Conservation (phyloP, 2,113 vertebrate genomes). For the Halcyon senegalensis region DNA sequence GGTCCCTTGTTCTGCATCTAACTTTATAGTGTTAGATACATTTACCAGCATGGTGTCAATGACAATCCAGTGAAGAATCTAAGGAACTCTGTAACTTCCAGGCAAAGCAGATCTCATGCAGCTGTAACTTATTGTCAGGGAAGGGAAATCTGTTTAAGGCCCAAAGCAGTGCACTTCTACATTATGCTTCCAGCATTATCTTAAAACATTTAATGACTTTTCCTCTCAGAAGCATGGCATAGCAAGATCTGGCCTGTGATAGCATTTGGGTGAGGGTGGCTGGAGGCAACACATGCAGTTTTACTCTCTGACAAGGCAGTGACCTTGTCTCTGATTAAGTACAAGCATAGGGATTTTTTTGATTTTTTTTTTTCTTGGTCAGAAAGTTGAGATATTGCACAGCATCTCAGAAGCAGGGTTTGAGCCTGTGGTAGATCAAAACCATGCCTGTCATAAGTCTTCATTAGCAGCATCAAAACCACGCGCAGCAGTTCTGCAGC, state of each 20-base stretch:
- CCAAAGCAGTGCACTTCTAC: neutral
- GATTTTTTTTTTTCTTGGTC: neutral
- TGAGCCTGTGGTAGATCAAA: conserved; percentile 64
- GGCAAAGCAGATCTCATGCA: neutral
- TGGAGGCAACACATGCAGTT: neutral
- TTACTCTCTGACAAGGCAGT: conserved; percentile 4
- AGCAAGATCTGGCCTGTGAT: neutral
- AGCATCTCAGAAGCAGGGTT: conserved; percentile 34
- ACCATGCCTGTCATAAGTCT: conserved; percentile 41
- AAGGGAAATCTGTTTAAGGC: neutral
- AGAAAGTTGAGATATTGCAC: neutral
- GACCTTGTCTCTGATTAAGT: conserved; percentile 33
- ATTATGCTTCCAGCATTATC: neutral
- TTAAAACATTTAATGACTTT: neutral
- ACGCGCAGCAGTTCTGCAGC: neutral
- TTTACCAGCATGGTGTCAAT: neutral
- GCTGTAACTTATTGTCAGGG: neutral
- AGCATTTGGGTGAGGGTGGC: neutral
- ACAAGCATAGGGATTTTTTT: neutral
- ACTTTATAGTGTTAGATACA: neutral
- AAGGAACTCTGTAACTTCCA: neutral
- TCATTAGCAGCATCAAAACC: conserved; percentile 63
- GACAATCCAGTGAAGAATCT: neutral
- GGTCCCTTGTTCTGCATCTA: neutral
- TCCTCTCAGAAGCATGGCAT: neutral